Base-by-base conservation (phyloP, 2,888 invertebrate species). In the Plemyria rubiginata region DNA sequence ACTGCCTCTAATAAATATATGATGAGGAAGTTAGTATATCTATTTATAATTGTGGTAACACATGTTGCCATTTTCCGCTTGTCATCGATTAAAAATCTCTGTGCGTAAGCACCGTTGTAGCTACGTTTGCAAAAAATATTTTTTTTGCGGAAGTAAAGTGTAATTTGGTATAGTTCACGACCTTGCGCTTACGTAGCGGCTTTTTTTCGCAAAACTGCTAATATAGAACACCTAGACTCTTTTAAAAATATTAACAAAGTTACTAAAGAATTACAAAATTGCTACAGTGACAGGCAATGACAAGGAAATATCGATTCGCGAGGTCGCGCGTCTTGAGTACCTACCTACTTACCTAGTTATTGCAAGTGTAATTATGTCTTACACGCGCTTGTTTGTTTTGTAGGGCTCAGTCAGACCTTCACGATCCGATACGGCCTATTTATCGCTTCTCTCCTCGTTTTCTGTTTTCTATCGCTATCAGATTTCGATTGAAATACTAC, bases 11-110 rank as follows among this genome's bases (percentile, higher is more conserved):
- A n/a, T n/a, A n/a, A n/a, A n/a, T n/a, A n/a, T n/a, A n/a, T 6
- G 96, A 98, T 84, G 95, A 96, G 70, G 93, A 95, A 79, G 96
- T 94, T 79, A 78, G 78, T 72, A 58, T 54, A 53, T 16, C 13
- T 38, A 32, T 32, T 43, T 43, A 49, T 49, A 49, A 50, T 29
- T 50, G 8, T 50, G 4, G 15, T 36, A 15, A 36, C 22, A 38
- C 36, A 5, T 12, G 11, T 5, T 12, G 2, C 1, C 2, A 36
- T 15, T 50, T 50, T 50, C 36, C 50, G 36, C 36, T 9, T 7
- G 5, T 12, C 13, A 48, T 48, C 29, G 5, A 32, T 49, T 11
- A 29, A 49, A 49, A n/a, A 49, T 3, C 32, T 8, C 8, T 15
- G 49, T 32, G 3, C 32, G 9, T 32, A 15, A 43, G 43, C 9